Evolutionary conservation across 2,888 invertebrate genomes (phyloP).

Genomic region (Hartigia nigra): DNA sequence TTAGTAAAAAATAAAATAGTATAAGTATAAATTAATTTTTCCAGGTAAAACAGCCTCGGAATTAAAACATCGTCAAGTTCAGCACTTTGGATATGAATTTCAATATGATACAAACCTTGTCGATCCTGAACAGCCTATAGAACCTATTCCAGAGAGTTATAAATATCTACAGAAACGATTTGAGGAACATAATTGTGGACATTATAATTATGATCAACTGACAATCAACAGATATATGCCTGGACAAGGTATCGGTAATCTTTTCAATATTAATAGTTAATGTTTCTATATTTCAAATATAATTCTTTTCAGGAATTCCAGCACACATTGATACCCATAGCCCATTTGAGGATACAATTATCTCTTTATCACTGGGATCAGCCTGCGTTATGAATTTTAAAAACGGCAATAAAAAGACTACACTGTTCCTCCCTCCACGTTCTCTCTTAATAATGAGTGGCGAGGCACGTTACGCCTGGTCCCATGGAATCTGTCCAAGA

Average conservation of each 20-base stretch:
- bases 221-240: conserved; percentile 87
- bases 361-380: conserved; percentile 87
- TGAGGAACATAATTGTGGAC: conserved; percentile 61
- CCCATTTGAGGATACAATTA: conserved; percentile 88
- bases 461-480: conserved; percentile 86
- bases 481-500: conserved; percentile 88
- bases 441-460: conserved; percentile 85
- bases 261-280: not conserved
- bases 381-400: conserved; percentile 91
- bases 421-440: conserved; percentile 75
- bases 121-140: conserved; percentile 76
- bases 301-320: conserved; percentile 81
- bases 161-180: conserved; percentile 74
- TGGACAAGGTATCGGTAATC: conserved; percentile 78
- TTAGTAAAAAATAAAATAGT: not conserved
- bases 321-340: conserved; percentile 96
- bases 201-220: conserved; percentile 79
- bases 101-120: conserved; percentile 89
- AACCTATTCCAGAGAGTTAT: conserved; percentile 79
- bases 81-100: conserved; percentile 94
- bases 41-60: conserved; percentile 44
- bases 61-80: conserved; percentile 86
- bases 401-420: conserved; percentile 71
- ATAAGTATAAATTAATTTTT: not conserved
- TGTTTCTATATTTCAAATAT: conserved; percentile 4